Evolutionary conservation across 1,140 invertebrate species (phyloP).

Genomic region (Sarcophaga bullata): DNA sequence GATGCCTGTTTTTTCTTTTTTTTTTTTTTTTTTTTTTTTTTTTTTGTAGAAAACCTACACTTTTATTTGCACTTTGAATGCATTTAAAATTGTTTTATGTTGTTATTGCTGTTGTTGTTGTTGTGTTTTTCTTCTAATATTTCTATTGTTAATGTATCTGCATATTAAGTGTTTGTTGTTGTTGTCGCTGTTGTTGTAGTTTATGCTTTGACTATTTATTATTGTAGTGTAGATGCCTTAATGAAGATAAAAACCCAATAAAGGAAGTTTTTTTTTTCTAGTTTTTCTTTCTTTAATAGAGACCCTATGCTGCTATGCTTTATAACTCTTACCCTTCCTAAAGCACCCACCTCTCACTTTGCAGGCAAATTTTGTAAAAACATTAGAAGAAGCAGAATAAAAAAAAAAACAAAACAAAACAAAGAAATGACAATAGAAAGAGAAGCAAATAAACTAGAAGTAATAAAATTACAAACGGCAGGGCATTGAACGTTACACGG

Average conservation of each 20-base stretch:
- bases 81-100: constrained; percentile 8
- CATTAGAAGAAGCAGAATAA: background rate
- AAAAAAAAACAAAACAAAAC: background rate
- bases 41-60: no score
- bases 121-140: constrained; percentile 1
- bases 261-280: constrained; percentile 17
- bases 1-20: no score
- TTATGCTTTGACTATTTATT: background rate
- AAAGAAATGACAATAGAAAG: constrained; percentile 30
- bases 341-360: background rate
- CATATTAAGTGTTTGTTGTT: constrained; percentile 29
- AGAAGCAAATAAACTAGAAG: background rate
- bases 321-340: no score
- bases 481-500: background rate
- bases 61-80: constrained; percentile 28
- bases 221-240: constrained; percentile 16
- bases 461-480: constrained; percentile 5
- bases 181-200: background rate
- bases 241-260: constrained; percentile 37
- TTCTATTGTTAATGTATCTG: constrained; percentile 16
- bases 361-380: background rate
- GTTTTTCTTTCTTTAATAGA: constrained; percentile 30
- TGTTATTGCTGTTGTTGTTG: background rate
- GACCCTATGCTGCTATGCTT: background rate
- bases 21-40: no score